Evolutionary conservation across 2,797 vertebrate species (phyloP).

Genomic region (Ptychobarbus kaznakovi): DNA sequence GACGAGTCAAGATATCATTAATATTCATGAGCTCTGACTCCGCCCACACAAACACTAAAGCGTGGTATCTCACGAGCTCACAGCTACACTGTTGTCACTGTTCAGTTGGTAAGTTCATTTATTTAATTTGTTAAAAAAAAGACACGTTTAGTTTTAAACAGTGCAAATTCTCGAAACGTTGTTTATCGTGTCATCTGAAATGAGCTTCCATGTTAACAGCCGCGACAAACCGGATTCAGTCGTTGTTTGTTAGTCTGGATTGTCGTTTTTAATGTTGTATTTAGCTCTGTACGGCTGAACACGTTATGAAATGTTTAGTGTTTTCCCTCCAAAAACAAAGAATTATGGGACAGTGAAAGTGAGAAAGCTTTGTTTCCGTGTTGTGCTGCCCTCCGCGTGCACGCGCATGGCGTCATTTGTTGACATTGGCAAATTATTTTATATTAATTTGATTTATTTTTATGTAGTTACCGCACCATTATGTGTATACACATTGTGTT

Average conservation of each 20-base stretch:
- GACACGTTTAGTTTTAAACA: neutral
- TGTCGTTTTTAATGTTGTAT: neutral
- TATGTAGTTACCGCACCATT: too few species aligned
- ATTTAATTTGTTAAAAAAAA: fast-evolving
- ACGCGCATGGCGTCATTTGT: too few species aligned
- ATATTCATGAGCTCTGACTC: conserved; percentile 17
- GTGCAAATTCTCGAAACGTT: neutral
- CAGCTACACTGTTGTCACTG: neutral
- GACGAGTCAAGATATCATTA: neutral
- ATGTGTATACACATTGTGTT: too few species aligned
- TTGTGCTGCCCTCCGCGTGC: too few species aligned
- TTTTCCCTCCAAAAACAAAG: neutral
- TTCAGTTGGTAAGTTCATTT: neutral
- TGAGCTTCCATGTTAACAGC: neutral
- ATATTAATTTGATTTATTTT: too few species aligned
- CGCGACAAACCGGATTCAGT: neutral
- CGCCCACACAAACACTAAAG: neutral
- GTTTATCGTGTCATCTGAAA: neutral
- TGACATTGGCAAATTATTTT: too few species aligned
- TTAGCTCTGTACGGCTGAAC: neutral
- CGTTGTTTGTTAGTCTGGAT: neutral
- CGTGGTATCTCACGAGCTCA: neutral
- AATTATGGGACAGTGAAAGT: too few species aligned
- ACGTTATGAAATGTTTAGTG: neutral
- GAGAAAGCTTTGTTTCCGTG: neutral